Percentiles rank a stretch among this genome's conserved stretches.
Evolutionary conservation across 2,113 vertebrate species (phyloP).

Genomic region (Engystomops pustulosus): DNA sequence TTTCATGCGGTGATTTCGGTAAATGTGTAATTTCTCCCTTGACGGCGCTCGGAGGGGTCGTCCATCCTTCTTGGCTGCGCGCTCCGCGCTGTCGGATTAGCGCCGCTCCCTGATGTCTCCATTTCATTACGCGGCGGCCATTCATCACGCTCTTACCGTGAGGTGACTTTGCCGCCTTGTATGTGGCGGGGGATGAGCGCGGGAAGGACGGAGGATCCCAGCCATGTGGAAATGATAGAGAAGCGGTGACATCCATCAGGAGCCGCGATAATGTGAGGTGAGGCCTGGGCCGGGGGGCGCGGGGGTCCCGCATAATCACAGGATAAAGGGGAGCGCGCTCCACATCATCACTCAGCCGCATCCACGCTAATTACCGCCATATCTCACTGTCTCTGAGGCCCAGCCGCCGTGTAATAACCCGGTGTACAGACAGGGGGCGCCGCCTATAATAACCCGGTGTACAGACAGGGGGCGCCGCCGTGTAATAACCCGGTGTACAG

Average conservation of each 20-base stretch:
- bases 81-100: conserved; percentile 75
- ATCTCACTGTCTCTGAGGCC: conserved; percentile 92
- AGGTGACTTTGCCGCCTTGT: conserved; percentile 89
- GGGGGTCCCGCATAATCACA: conserved; percentile 97
- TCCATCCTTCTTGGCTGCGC: conserved; percentile 94
- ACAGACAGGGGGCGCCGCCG: conserved; percentile 8
- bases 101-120: conserved; percentile 98
- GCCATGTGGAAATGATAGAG: conserved; percentile 96
- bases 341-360: conserved; percentile 98
- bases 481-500: no score
- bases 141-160: conserved; percentile 91
- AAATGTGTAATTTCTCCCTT: conserved; percentile 99
- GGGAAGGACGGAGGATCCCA: conserved; percentile 80
- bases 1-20: no score
- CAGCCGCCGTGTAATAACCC: conserved; percentile 54
- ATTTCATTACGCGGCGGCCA: conserved; percentile 97
- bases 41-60: conserved; percentile 95
- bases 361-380: conserved; percentile 96
- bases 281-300: conserved; percentile 93
- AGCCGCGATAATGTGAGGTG: conserved; percentile 93
- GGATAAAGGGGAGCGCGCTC: conserved; percentile 91
- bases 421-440: conserved; percentile 62
- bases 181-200: conserved; percentile 61
- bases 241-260: conserved; percentile 80
- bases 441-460: no score